phyloP scores from a whole-genome alignment of 2,113 vertebrate genomes.

The Nesospiza acunhae region DNA sequence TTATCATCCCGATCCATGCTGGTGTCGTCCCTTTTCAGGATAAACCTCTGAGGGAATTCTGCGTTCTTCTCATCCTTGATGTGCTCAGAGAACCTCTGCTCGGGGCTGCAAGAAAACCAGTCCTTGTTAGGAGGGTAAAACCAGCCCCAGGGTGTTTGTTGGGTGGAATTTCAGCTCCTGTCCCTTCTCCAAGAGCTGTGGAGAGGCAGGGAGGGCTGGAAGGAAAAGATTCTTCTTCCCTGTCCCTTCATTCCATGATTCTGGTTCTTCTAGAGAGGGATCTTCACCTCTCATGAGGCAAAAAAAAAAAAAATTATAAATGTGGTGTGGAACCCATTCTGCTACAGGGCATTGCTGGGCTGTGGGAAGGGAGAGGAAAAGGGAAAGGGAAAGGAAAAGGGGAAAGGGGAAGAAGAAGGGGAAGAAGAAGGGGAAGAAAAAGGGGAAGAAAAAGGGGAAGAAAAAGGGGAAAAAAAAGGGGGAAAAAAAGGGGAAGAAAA shows the following conservation, averaged over 20 bases:
- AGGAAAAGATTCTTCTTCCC: not conserved
- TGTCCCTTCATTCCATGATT: not conserved
- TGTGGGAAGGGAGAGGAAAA: too few species aligned
- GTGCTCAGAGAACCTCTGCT: conserved; percentile 98
- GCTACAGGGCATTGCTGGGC: not conserved
- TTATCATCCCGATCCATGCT: conserved; percentile 99
- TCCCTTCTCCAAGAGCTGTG: not conserved
- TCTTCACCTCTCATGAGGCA: not conserved
- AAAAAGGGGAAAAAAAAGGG: too few species aligned
- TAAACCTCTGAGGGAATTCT: conserved; percentile 97
- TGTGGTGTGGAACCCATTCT: not conserved
- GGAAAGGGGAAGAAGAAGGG: too few species aligned
- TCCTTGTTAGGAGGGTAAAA: not conserved
- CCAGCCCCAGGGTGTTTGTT: rapidly evolving
- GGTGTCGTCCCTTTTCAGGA: conserved; percentile 94
- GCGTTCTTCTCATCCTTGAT: conserved; percentile 96
- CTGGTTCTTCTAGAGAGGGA: not conserved
- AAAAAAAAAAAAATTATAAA: not conserved
- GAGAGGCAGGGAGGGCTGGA: not conserved
- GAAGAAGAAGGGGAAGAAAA: rapidly evolving
- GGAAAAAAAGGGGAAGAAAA: not conserved
- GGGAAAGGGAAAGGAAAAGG: too few species aligned
- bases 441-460: not conserved
- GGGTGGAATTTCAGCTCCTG: not conserved
- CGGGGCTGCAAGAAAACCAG: conserved; percentile 82